Conservation (phyloP, 2,888 invertebrate species). For the Exephanes ischioxanthus region DNA sequence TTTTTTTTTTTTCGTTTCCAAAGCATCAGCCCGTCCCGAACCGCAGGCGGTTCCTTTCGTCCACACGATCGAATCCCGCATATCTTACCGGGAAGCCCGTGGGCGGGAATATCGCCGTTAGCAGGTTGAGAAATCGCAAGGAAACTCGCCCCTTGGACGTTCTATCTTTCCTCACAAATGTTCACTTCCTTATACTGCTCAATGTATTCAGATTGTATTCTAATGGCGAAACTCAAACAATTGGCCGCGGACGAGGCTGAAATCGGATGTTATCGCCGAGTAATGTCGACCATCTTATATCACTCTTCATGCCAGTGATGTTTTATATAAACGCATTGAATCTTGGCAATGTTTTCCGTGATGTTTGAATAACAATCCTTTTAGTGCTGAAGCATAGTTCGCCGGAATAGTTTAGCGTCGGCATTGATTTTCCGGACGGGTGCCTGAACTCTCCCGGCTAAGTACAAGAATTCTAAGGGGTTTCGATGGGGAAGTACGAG, state of each 20-base stretch:
- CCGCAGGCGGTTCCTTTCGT: slow-evolving; percentile 59
- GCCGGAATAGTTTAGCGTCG: slow-evolving; percentile 13
- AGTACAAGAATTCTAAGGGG: slow-evolving; percentile 41
- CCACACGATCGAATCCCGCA: slow-evolving; percentile 61
- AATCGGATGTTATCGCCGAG: background rate
- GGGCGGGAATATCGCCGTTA: slow-evolving; percentile 35
- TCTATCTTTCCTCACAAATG: background rate
- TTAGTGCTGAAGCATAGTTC: background rate
- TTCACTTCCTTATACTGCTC: background rate
- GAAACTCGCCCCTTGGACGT: background rate
- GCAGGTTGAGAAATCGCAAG: slow-evolving; percentile 9
- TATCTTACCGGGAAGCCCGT: slow-evolving; percentile 51
- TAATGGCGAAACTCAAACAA: background rate
- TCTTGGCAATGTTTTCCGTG: background rate
- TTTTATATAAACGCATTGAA: background rate
- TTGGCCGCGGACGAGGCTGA: background rate
- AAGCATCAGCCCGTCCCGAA: slow-evolving; percentile 44
- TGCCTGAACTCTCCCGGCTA: slow-evolving; percentile 37
- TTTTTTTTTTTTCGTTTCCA: slow-evolving; percentile 28
- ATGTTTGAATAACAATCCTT: background rate
- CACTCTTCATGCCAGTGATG: background rate
- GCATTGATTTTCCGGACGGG: slow-evolving; percentile 51
- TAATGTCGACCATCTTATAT: background rate
- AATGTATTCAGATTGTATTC: background rate
- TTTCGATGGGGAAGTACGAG: slow-evolving; percentile 37